phyloP scores from a whole-genome alignment of 2,797 vertebrate species.

The Erpetoichthys calabaricus region DNA sequence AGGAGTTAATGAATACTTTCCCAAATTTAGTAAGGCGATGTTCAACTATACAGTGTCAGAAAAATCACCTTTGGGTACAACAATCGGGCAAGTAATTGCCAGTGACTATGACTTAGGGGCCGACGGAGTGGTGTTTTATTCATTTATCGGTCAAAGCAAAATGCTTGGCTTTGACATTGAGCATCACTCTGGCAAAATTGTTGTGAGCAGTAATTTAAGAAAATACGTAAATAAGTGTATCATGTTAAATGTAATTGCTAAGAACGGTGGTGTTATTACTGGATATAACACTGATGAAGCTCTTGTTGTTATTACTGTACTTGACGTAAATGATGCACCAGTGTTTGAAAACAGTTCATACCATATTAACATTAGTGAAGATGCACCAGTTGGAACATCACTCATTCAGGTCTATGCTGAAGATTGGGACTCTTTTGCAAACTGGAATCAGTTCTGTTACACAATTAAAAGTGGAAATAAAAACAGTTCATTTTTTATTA shows the following conservation, averaged over 20 bases:
- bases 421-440: conserved; percentile 41
- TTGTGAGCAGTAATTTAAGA: conserved; percentile 37
- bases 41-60: conserved; percentile 47
- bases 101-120: conserved; percentile 44
- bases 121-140: conserved; percentile 46
- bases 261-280: conserved; percentile 47
- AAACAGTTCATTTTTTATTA: conserved; percentile 41
- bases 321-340: conserved; percentile 48
- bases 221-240: conserved; percentile 32
- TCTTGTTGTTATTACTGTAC: conserved; percentile 38
- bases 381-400: conserved; percentile 29
- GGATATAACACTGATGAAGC: conserved; percentile 45
- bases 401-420: conserved; percentile 37
- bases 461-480: conserved; percentile 42
- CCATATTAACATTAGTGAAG: conserved; percentile 33
- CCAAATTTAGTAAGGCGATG: conserved; percentile 33
- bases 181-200: conserved; percentile 41
- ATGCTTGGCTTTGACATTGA: conserved; percentile 37
- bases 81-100: conserved; percentile 42
- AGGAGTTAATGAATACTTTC: conserved; percentile 51
- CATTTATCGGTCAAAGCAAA: conserved; percentile 45
- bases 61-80: conserved; percentile 32
- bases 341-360: conserved; percentile 32
- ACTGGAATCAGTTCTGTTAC: conserved; percentile 45
- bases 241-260: conserved; percentile 43